phyloP scores from a whole-genome alignment of 2,797 vertebrate species.

The Margarornis squamiger region DNA sequence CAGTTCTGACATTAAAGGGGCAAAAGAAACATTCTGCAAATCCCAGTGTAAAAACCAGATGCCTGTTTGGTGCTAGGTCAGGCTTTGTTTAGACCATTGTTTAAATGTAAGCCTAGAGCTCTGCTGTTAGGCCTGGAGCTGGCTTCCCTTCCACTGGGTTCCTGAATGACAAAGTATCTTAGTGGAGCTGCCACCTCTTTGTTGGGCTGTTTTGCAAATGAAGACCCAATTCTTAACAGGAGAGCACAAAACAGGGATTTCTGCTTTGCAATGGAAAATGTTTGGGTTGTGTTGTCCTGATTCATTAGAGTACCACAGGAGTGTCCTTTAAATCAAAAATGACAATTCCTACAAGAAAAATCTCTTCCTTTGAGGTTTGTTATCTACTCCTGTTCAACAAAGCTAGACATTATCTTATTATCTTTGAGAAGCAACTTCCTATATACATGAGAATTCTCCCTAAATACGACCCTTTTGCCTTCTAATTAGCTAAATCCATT shows the following conservation, averaged over 20 bases:
- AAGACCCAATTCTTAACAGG: not conserved
- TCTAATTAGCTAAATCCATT: not conserved
- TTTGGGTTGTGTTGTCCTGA: not conserved
- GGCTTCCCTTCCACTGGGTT: not conserved
- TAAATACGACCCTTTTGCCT: not conserved
- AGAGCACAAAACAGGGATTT: not conserved
- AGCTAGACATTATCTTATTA: not conserved
- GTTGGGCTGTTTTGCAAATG: not conserved
- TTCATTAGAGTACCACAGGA: not conserved
- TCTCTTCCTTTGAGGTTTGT: not conserved
- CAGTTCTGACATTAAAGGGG: not conserved
- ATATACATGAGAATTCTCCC: not conserved
- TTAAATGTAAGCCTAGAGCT: not conserved
- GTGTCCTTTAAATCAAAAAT: not conserved
- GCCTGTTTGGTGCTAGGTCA: not conserved
- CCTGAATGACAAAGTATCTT: not conserved
- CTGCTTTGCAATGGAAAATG: not conserved
- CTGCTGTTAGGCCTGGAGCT: not conserved
- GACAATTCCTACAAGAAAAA: not conserved
- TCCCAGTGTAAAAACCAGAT: not conserved
- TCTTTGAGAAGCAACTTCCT: not conserved
- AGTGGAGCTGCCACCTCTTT: not conserved
- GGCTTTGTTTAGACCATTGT: not conserved
- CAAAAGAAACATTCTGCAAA: not conserved
- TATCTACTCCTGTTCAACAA: not conserved